phyloP scores from a whole-genome alignment of 2,888 invertebrate species.

The Chaetoderma sp. region DNA sequence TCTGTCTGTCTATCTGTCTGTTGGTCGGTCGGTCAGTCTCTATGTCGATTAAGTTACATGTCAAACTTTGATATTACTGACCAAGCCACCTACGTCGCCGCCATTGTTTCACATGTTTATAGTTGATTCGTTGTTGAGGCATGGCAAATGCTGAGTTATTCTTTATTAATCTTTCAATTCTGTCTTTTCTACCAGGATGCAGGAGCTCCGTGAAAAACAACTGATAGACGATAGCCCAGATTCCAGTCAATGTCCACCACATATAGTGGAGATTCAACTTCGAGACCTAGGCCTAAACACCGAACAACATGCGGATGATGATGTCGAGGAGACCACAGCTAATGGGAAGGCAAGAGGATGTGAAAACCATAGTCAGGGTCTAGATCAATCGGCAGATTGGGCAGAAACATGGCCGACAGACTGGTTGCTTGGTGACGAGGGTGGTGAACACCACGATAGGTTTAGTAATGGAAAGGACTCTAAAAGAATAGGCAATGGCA shows the following conservation, averaged over 20 bases:
- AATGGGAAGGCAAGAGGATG: conserved; percentile 8
- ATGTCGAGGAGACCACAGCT: conserved; percentile 3
- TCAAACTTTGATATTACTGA: too few species aligned
- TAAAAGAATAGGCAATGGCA: not conserved
- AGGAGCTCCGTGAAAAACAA: conserved; percentile 56
- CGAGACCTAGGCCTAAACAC: conserved; percentile 51
- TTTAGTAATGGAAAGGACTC: not conserved
- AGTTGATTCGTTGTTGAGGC: too few species aligned
- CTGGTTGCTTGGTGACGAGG: conserved; percentile 23
- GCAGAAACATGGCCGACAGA: conserved; percentile 30
- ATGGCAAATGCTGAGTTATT: too few species aligned
- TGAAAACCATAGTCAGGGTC: conserved; percentile 38
- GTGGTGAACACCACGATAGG: not conserved
- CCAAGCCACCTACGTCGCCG: too few species aligned
- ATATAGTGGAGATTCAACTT: conserved; percentile 56
- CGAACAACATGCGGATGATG: conserved; percentile 41
- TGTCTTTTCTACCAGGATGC: conserved; percentile 58
- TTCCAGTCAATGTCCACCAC: conserved; percentile 36
- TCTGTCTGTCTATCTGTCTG: too few species aligned
- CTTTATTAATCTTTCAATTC: too few species aligned
- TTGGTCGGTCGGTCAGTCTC: too few species aligned
- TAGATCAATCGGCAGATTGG: conserved; percentile 22
- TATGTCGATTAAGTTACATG: too few species aligned
- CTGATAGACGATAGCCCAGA: conserved; percentile 48
- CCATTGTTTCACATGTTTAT: too few species aligned